Evolutionary conservation across 1,140 invertebrate species (phyloP).

Genomic region (Orussus abietinus): DNA sequence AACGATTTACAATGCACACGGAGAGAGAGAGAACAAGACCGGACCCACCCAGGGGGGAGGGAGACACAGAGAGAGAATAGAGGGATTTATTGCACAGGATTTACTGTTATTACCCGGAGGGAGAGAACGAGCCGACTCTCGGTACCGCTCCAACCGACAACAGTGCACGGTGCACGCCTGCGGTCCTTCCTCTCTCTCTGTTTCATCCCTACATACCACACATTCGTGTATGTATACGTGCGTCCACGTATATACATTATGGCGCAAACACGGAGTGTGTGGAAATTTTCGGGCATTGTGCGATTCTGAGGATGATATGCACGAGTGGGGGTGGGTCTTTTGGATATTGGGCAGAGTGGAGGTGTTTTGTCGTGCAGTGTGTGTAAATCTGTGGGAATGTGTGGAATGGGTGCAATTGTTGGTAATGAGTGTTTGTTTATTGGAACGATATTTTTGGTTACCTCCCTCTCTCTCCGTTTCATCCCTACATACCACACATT

Average conservation of each 20-base stretch:
- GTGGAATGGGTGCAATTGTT: too few species aligned
- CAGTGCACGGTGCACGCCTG: conserved; percentile 30
- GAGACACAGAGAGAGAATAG: conserved; percentile 14
- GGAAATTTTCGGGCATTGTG: too few species aligned
- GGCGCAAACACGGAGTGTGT: too few species aligned
- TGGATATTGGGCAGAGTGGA: too few species aligned
- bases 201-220: conserved; percentile 1
- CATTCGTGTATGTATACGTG: background rate
- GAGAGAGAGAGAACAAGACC: conserved; percentile 18
- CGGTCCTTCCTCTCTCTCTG: conserved; percentile 21
- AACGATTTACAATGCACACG: conserved; percentile 32
- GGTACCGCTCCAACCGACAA: conserved; percentile 24
- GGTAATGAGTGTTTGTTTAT: too few species aligned
- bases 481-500: conserved; percentile 1
- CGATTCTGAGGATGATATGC: too few species aligned
- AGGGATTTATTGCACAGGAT: conserved; percentile 49
- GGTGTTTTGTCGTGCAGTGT: too few species aligned
- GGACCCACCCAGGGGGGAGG: too few species aligned
- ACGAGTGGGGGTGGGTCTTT: too few species aligned
- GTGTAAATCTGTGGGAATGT: too few species aligned
- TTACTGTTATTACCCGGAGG: conserved; percentile 52
- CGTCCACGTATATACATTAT: conserved; percentile 7
- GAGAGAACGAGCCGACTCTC: conserved; percentile 23
- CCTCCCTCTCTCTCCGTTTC: conserved; percentile 15
- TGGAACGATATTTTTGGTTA: too few species aligned